Base-by-base conservation (phyloP, 2,797 vertebrate species). In the Gallinago stenura region DNA sequence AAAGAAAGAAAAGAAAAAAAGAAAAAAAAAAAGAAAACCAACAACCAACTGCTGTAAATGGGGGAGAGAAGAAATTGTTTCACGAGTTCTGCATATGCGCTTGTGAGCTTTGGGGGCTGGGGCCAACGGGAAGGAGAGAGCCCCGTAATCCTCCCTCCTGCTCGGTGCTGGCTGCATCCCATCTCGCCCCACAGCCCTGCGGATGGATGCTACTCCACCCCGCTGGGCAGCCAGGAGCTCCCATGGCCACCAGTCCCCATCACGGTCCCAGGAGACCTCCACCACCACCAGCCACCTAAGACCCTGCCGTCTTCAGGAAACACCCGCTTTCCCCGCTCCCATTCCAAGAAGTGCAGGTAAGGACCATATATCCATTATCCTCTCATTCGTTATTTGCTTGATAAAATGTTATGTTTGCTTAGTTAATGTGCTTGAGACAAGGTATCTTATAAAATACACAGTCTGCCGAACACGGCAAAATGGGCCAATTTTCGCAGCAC, bases 71-170 rank as follows among this genome's bases (percentile, higher is more conserved):
- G 60, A 72, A 88, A 65, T 31, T 14, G 43, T 68, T 94, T 65
- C 65, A 76, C 37, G 93, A 84, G 62, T 62, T 89, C 91, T 93
- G 91, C 73, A 45, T 76, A 39, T 56, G 82, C 5, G 7, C 84
- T 83, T 1, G 0, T n/a, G 76, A 70, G 79, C 39, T 35, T 8
- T 12, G 3, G 72, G 77, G 80, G 58, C 84, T 66, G 78, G 46
- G 31, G 70, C 12, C 1, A 8, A 13, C 10, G 75, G 78, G 35
- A 46, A 82, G 66, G 58, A 58, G 41, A 24, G 57, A 72, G 45
- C 45, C 46, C 48, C 0, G 0, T 10, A 11, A 6, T 21, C 43
- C 72, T 93, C 33, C 45, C 50, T 54, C 11, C 39, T 70, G 83
- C 71, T 51, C 24, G 0, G 58, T 2, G 76, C 83, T 80, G 92